A percentile compares a stretch with the other conserved stretches of the same genome.
These are phyloP conservation scores for Danaus plexippus DNA, from an alignment of 1,140 invertebrate genomes.

Conservation along the genomic window DNA sequence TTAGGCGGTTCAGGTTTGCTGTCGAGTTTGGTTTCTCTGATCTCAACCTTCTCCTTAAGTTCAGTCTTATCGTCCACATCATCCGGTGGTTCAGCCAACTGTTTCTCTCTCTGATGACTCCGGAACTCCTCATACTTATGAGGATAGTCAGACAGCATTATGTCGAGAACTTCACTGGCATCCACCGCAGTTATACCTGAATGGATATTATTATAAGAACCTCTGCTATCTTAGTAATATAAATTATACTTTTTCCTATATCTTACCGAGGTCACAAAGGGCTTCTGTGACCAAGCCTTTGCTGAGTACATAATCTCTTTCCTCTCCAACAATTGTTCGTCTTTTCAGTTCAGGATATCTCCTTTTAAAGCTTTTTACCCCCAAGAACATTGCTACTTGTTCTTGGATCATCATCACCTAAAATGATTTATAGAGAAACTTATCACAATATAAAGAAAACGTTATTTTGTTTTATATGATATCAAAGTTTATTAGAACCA, in stretches of 20 bases:
- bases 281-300: constrained; percentile 90
- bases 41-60: constrained; percentile 36
- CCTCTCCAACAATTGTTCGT: constrained; percentile 88
- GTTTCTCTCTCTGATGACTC: constrained; percentile 84
- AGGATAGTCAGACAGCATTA: constrained; percentile 95
- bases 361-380: constrained; percentile 95
- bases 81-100: constrained; percentile 66
- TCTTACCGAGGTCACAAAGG: constrained; percentile 88
- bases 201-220: not conserved
- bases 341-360: constrained; percentile 93
- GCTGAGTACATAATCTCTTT: constrained; percentile 89
- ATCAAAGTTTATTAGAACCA: too few species aligned
- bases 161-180: constrained; percentile 92
- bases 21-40: constrained; percentile 41
- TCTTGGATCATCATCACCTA: constrained; percentile 74
- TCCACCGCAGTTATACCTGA: constrained; percentile 90
- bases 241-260: too few species aligned
- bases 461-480: too few species aligned
- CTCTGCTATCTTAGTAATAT: too few species aligned
- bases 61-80: constrained; percentile 46
- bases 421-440: constrained; percentile 17
- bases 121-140: constrained; percentile 96
- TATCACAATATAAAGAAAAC: not conserved
- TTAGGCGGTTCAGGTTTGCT: constrained; percentile 52
- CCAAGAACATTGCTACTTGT: constrained; percentile 92